Evolutionary conservation across 2,113 vertebrate genomes (phyloP), one percentile per base, ranked within the genome.

Genomic region (Thamnaconus septentrionalis): DNA sequence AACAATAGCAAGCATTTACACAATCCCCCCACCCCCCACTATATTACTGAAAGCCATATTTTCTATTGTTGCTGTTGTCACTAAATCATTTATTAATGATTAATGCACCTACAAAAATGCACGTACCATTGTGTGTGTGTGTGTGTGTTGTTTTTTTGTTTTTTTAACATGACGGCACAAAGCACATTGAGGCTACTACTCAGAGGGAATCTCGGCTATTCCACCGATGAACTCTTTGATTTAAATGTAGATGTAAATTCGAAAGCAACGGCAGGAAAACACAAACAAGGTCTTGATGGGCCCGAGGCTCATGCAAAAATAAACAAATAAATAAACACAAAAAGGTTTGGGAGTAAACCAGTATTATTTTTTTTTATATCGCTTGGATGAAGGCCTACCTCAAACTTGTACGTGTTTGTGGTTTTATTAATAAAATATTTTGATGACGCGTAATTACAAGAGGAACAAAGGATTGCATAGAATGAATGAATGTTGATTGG

Each of bases 391-490:
- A 74, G 63, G 41, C 10, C 56, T 46, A 75, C 76, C 63, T 60
- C 55, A 82, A 76, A 78, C 46, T 66, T 40, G 45, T 60, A 67
- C 2, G 18, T 31, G 2, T 31, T 31, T 31, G 18, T 31, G 18
- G 18, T 31, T 31, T 31, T 31, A 31, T 31, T 31, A 31, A 31
- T 31, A 31, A 78, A 73, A 75, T 48, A 79, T 61, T 64, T 68
- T 61, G 63, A 77, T 79, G 53, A 61, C 18, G 48, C 63, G 64
- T 66, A 70, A 51, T 66, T 78, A 54, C 66, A 63, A 80, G 51
- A 88, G 88, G 79, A 80, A 31, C 18, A 57, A 88, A 54, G 71
- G 80, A 76, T 91, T 91, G 88, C 89, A 91, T 91, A 90, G 90
- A 91, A 91, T 91, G 88, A 79, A 91, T 88, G 73, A 55, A 87